These are phyloP conservation scores for Coronaproctus castanopsis DNA, from an alignment of 2,888 invertebrate species.

Conservation along the genomic window DNA sequence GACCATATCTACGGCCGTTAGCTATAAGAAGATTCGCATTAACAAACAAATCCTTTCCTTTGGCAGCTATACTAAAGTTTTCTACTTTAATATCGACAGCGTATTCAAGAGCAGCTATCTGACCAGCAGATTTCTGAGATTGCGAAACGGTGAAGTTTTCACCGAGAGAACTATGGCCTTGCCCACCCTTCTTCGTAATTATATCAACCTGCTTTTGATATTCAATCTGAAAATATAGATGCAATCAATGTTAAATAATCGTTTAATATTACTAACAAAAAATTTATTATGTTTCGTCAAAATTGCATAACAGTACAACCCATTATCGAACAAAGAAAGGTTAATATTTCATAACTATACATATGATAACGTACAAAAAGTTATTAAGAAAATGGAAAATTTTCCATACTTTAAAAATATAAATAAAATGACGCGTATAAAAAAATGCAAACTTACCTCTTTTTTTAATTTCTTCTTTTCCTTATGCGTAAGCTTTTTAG, in stretches of 20 bases:
- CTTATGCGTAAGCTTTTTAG: slow-evolving; percentile 60
- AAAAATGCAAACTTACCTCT: slow-evolving; percentile 22
- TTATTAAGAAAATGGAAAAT: too few species aligned
- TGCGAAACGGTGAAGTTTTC: slow-evolving; percentile 90
- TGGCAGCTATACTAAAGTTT: slow-evolving; percentile 91
- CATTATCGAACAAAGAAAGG: too few species aligned
- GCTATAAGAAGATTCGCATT: slow-evolving; percentile 89
- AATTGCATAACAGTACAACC: too few species aligned
- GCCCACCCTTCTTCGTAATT: slow-evolving; percentile 66
- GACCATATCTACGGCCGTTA: slow-evolving; percentile 79
- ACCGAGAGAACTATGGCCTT: slow-evolving; percentile 72
- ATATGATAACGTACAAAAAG: too few species aligned
- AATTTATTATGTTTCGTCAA: background rate
- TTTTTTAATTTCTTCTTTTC: slow-evolving; percentile 82
- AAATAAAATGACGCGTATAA: too few species aligned
- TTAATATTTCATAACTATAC: too few species aligned
- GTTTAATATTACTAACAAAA: background rate
- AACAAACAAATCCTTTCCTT: slow-evolving; percentile 90
- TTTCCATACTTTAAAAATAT: too few species aligned
- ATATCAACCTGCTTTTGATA: slow-evolving; percentile 72
- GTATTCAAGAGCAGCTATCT: slow-evolving; percentile 64
- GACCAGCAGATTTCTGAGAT: slow-evolving; percentile 42
- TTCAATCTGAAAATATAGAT: slow-evolving; percentile 39
- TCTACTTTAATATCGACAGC: slow-evolving; percentile 93
- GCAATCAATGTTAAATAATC: slow-evolving; percentile 1